Evolutionary conservation across 2,797 vertebrate genomes (phyloP).

Genomic region (Psittacula echo): DNA sequence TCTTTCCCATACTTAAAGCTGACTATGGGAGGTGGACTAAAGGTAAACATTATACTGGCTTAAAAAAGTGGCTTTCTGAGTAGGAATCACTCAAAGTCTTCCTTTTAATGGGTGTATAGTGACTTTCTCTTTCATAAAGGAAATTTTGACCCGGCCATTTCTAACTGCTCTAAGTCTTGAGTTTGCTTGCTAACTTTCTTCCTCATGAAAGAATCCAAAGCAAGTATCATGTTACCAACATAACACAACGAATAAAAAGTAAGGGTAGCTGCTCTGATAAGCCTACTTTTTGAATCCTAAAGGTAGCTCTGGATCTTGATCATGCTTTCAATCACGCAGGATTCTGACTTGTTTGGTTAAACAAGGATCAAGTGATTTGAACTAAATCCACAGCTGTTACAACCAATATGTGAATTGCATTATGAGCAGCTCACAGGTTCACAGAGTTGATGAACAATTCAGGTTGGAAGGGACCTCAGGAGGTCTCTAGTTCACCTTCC

Average conservation of each 20-base stretch:
- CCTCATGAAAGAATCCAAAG: background rate
- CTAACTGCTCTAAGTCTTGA: background rate
- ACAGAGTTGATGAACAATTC: background rate
- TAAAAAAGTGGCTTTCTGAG: background rate
- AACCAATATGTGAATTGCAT: background rate
- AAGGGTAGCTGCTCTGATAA: background rate
- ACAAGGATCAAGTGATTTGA: background rate
- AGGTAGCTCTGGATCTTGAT: background rate
- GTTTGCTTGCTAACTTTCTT: background rate
- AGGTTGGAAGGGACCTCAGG: background rate
- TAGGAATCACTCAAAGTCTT: background rate
- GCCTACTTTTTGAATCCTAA: background rate
- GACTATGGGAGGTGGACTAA: background rate
- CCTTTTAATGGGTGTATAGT: background rate
- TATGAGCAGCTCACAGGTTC: background rate
- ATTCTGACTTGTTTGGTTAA: background rate
- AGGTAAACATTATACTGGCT: background rate
- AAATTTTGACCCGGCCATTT: background rate
- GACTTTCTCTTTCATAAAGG: background rate
- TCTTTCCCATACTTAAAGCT: background rate
- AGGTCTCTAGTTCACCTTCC: background rate
- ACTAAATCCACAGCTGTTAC: background rate
- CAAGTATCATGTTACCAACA: background rate
- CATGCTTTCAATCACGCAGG: rapidly evolving
- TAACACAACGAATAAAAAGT: background rate